These are phyloP conservation scores for Temnothorax curvispinosus DNA, from an alignment of 1,140 invertebrate genomes.

Conservation along the genomic window DNA sequence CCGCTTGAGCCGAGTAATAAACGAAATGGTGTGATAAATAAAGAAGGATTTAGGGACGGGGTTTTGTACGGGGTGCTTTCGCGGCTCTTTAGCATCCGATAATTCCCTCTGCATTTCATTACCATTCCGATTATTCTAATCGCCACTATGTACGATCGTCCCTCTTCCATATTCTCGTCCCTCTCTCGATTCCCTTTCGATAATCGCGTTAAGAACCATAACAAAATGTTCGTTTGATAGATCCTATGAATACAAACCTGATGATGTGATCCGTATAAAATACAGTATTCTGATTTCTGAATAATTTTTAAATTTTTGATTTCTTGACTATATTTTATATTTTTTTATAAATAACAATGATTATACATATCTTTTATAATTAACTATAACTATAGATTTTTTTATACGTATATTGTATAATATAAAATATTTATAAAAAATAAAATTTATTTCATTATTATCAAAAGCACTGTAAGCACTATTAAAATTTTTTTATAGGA, in stretches of 20 bases:
- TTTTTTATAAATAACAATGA: background rate
- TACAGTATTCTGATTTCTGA: background rate
- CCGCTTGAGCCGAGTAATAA: slow-evolving; percentile 27
- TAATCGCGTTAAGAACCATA: slow-evolving; percentile 29
- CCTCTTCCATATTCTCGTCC: slow-evolving; percentile 12
- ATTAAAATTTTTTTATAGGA: background rate
- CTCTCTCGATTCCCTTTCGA: background rate
- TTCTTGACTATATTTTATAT: background rate
- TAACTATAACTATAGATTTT: background rate
- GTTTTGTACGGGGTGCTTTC: slow-evolving; percentile 6
- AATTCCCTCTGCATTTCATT: slow-evolving; percentile 69
- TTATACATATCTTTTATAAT: background rate
- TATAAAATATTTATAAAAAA: slow-evolving; percentile 25
- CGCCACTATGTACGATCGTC: slow-evolving; percentile 57
- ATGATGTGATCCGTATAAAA: background rate
- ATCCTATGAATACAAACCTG: background rate
- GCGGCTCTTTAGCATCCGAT: slow-evolving; percentile 72
- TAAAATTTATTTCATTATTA: background rate
- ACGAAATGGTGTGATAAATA: slow-evolving; percentile 51
- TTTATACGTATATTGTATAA: no score
- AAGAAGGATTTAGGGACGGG: slow-evolving; percentile 16
- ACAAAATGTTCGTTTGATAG: background rate
- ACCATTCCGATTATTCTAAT: slow-evolving; percentile 70
- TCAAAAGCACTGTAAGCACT: background rate
- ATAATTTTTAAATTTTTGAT: background rate